Evolutionary conservation across 2,797 vertebrate genomes (phyloP), one percentile per base, ranked within the genome.

Genomic region (Morus bassanus): DNA sequence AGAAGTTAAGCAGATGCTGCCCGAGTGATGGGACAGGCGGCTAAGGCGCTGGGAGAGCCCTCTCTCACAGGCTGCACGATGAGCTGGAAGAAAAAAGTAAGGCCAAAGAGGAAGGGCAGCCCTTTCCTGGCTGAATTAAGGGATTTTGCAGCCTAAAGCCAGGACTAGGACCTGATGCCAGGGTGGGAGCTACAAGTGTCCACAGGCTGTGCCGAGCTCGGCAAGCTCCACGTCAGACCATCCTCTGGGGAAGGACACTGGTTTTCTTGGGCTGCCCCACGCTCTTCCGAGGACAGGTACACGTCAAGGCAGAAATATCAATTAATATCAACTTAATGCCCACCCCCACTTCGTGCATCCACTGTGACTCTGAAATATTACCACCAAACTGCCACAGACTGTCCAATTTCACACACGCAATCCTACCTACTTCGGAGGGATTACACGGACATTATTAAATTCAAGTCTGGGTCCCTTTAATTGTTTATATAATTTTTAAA

Each of bases 1-100:
- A 37, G 2, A 41, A 53, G 13, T 5, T 10, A 7, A 0, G 0
- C 12, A 54, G 33, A 7, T 3, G 1, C 12, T 85, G 68, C 27
- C 43, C 0, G 0, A 31, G n/a, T 0, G 6, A 25, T 10, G 27
- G n/a, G 46, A 37, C 1, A 19, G 56, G 56, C 11, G 2, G 41
- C 5, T 10, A 39, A 37, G 48, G 70, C 53, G 2, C 9, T 2
- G 43, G 57, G 41, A 78, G 39, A 57, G 8, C 18, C 54, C 59
- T 82, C 80, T 43, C 50, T 61, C n/a, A 11, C 17, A 37, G 56
- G 15, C 41, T 37, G 21, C 68, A 28, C 13, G 7, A 48, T 2
- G 46, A 83, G 37, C 51, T 83, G 46, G 65, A 56, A 39, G 24
- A 9, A 76, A 61, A 41, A 45, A 45, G 10, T 4, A 81, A 31